Percentiles rank a stretch among this genome's conserved stretches.
These are phyloP conservation scores for Emydoidea blandingii DNA, from an alignment of 2,797 vertebrate species.

Conservation along the genomic window DNA sequence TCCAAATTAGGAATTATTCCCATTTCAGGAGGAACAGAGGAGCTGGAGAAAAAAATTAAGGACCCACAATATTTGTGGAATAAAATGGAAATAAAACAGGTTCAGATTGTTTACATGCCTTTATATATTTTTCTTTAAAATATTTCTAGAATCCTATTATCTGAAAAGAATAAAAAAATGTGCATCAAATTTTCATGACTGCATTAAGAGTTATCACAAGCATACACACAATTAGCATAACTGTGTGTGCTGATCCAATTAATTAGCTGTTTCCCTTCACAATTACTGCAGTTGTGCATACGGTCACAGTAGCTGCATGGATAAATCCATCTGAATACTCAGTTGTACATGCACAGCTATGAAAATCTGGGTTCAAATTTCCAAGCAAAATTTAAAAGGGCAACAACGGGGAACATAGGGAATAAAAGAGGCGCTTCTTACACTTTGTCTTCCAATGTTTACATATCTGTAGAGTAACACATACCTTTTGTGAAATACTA, in stretches of 20 bases:
- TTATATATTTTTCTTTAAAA: neutral
- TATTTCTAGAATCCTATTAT: neutral
- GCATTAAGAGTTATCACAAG: neutral
- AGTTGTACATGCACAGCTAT: neutral
- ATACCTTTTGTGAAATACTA: slow-evolving; percentile 62
- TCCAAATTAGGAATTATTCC: neutral
- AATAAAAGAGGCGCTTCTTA: neutral
- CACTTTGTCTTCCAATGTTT: neutral
- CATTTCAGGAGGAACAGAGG: slow-evolving; percentile 28
- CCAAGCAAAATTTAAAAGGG: neutral
- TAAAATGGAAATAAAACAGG: neutral
- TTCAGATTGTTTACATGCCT: neutral
- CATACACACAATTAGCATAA: slow-evolving; percentile 20
- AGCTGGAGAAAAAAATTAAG: slow-evolving; percentile 17
- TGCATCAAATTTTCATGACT: slow-evolving; percentile 40
- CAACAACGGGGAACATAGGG: neutral
- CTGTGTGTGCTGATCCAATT: slow-evolving; percentile 40
- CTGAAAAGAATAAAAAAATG: slow-evolving; percentile 12
- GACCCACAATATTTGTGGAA: slow-evolving; percentile 19
- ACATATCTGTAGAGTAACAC: slow-evolving; percentile 54
- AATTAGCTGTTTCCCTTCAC: slow-evolving; percentile 42
- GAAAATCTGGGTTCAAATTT: neutral
- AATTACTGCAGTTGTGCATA: slow-evolving; percentile 38
- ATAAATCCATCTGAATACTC: neutral
- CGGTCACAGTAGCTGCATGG: neutral